Conservation (phyloP, 2,797 vertebrate species). For the Tangara arthus region DNA sequence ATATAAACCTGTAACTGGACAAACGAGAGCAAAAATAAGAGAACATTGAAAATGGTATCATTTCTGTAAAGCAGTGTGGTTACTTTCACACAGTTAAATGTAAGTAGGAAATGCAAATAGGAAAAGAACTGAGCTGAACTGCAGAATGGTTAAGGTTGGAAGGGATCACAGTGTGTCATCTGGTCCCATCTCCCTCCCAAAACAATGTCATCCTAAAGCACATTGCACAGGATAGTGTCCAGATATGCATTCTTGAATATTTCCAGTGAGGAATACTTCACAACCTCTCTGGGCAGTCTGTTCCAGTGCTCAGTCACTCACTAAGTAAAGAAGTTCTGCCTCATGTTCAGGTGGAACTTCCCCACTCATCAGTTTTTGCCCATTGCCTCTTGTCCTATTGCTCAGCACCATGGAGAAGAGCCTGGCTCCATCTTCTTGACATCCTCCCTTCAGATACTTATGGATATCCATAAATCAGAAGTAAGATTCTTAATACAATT, state of each 20-base stretch:
- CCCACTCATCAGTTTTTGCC: neutral
- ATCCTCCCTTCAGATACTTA: neutral
- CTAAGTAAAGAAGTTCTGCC: neutral
- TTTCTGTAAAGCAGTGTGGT: neutral
- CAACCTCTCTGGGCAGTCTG: neutral
- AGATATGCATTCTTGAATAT: neutral
- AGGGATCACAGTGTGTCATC: neutral
- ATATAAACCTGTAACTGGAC: neutral
- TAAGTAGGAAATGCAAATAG: neutral
- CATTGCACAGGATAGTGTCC: neutral
- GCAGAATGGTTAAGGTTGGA: neutral
- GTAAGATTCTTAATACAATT: neutral
- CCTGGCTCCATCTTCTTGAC: neutral
- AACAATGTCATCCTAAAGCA: neutral
- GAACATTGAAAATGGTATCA: neutral
- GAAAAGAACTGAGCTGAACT: neutral
- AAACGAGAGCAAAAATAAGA: neutral
- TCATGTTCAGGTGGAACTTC: neutral
- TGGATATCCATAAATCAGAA: neutral
- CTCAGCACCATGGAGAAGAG: neutral
- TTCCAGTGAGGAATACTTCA: neutral
- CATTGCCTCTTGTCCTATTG: neutral
- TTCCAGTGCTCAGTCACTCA: neutral
- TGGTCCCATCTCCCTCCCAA: neutral
- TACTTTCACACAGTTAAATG: neutral